Evolutionary conservation across 1,140 invertebrate genomes (phyloP), one percentile per base, ranked within the genome.

Genomic region (Oncopodura yosiiana): DNA sequence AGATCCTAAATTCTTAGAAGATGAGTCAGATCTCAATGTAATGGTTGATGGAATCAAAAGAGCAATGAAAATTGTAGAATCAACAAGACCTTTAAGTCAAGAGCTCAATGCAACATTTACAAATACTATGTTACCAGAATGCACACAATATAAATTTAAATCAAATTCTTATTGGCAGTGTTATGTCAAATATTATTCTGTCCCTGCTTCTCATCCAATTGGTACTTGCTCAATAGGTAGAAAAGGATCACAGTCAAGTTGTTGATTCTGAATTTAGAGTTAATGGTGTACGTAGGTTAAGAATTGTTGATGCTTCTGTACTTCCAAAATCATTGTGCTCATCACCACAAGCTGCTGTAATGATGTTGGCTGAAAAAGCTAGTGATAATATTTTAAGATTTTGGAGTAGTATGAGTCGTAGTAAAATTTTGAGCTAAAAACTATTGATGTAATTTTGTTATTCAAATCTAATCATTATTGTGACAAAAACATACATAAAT

Each of bases 121-220:
- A 1, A 26, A 43, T 11, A 77, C 78, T 3, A 81, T 83, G 3
- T 69, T 88, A 55, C 85, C 86, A 1, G 86, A 85, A n/a, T 92
- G 87, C 66, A 80, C 77, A 55, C 75, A 84, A 32, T 73, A 77
- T 21, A 75, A 76, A 57, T 86, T 87, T 65, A 79, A 77, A 16
- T 80, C 79, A 1, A 86, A 90, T 57, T 77, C 77, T 3, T 92
- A 90, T 63, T 81, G 86, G 73, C 86, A 87, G 64, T 92, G 87
- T 66, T 81, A 86, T 64, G 85, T 86, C 14, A 71, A 86, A n/a
- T 86, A 86, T 19, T 84, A 87, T 43, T 82, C 86, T 1, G 86
- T 88, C 81, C 90, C 87, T 2, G 83, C 90, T 54, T 90, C 89
- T 66, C 69, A 73, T 37, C 23, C 37, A 2, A 41, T 36, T 36